Evolutionary conservation across 2,113 vertebrate genomes (phyloP).

Genomic region (Seriola dumerili): DNA sequence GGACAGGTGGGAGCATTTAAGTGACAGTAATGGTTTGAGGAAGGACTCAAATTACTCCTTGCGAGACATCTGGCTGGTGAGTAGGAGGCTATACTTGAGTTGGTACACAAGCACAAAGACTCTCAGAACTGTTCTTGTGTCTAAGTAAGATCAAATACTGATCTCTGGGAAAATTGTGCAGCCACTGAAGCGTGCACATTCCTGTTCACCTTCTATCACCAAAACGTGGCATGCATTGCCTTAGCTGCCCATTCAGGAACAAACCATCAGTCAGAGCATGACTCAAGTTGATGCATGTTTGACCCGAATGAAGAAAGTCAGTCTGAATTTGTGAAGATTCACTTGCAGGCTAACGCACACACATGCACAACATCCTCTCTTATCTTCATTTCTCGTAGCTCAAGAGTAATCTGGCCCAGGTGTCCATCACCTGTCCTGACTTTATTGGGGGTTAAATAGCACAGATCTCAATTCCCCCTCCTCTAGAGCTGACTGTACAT

Average conservation of each 20-base stretch:
- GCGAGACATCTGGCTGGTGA: constrained; percentile 11
- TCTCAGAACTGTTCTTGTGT: constrained; percentile 1
- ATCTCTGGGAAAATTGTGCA: neutral
- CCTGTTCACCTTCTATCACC: neutral
- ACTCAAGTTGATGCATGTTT: constrained; percentile 25
- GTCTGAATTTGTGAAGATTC: constrained; percentile 51
- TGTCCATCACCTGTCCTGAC: constrained; percentile 55
- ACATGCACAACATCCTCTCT: constrained; percentile 1
- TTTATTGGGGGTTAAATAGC: constrained; percentile 67
- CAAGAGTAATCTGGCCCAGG: constrained; percentile 28
- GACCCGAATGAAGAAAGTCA: constrained; percentile 47
- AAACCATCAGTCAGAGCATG: constrained; percentile 6
- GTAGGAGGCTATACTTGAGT: neutral
- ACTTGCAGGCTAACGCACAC: constrained; percentile 23
- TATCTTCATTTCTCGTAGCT: constrained; percentile 45
- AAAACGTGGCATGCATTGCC: neutral
- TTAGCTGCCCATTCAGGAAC: constrained; percentile 6
- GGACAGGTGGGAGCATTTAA: constrained; percentile 51
- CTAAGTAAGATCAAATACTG: constrained; percentile 8
- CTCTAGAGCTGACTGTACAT: constrained; percentile 14
- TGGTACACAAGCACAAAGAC: constrained; percentile 24
- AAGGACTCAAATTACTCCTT: constrained; percentile 47
- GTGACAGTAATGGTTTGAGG: constrained; percentile 52
- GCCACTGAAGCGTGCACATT: neutral
- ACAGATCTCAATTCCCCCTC: constrained; percentile 34